Evolutionary conservation across 2,797 vertebrate species (phyloP).

Genomic region (Picus viridis): DNA sequence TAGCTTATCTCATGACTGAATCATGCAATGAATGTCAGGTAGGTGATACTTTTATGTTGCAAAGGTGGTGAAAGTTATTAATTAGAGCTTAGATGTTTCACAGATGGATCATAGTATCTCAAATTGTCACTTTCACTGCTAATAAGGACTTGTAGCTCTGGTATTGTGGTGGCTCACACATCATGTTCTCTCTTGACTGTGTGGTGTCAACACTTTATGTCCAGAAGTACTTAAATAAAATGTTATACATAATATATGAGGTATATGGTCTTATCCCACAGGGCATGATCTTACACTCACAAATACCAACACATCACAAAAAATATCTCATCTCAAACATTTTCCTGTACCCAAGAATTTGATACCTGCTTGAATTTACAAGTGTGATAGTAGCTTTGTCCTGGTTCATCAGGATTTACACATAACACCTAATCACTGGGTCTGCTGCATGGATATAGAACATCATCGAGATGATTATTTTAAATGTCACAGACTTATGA

Average conservation of each 20-base stretch:
- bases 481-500: conserved; percentile 4
- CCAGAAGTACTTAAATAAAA: neutral
- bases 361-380: neutral
- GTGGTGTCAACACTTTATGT: neutral
- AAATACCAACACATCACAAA: neutral
- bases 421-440: neutral
- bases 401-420: neutral
- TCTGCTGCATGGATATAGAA: neutral
- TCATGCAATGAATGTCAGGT: neutral
- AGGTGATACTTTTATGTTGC: neutral
- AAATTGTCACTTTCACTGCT: neutral
- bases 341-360: neutral
- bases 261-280: neutral
- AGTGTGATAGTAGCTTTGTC: neutral
- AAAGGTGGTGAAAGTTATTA: neutral
- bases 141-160: neutral
- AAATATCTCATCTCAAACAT: neutral
- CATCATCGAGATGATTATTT: neutral
- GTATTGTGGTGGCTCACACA: neutral
- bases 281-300: neutral
- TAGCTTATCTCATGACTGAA: neutral
- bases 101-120: neutral
- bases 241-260: neutral
- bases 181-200: neutral
- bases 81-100: neutral